Evolutionary conservation across 37 sponge, comb jelly and placozoan species (phyloP).

Genomic region (Axinella damicornis): DNA sequence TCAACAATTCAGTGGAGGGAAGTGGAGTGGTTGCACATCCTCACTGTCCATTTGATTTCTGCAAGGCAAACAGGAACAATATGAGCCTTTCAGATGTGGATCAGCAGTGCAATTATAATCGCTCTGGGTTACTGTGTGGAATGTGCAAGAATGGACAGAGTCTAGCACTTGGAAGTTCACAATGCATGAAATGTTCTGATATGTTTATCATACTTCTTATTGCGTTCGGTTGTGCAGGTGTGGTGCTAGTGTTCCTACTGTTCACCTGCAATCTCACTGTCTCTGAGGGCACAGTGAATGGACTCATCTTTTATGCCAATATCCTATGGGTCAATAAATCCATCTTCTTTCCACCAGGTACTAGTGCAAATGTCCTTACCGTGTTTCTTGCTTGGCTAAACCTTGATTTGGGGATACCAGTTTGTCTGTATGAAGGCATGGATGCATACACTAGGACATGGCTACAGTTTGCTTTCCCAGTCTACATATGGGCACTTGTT

Average conservation of each 20-base stretch:
- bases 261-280: neutral
- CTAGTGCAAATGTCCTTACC: neutral
- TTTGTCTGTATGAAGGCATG: neutral
- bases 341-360: neutral
- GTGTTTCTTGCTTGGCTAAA: neutral
- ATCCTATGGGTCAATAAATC: neutral
- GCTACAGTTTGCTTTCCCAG: constrained; percentile 37
- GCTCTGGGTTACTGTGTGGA: constrained; percentile 21
- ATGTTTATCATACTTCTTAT: neutral
- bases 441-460: constrained; percentile 26
- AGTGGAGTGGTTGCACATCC: constrained; percentile 9
- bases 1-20: constrained; percentile 5
- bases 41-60: constrained; percentile 40
- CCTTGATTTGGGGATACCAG: neutral
- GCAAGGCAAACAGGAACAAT: neutral
- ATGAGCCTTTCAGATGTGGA: neutral
- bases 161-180: neutral
- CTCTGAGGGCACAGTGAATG: constrained; percentile 15
- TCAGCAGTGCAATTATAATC: too few relatives aligned
- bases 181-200: constrained; percentile 6
- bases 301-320: constrained; percentile 28
- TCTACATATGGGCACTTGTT: constrained; percentile 9
- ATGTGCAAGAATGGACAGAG: neutral
- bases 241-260: neutral
- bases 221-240: neutral